These are phyloP conservation scores for Drosophila fulvimacula DNA, from an alignment of 2,888 invertebrate species.

Conservation along the genomic window DNA sequence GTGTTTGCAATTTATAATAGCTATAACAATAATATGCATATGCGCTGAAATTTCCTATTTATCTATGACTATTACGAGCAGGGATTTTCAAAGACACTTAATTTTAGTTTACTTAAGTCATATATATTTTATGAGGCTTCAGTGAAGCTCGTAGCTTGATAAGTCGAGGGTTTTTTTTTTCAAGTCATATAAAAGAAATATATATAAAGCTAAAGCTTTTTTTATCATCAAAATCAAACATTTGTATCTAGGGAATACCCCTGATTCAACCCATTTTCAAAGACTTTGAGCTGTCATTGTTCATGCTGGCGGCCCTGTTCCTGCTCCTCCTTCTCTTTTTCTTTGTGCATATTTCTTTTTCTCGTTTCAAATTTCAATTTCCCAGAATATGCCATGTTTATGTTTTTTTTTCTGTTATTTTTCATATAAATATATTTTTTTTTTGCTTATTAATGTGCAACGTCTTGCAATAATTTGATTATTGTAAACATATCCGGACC, in stretches of 20 bases:
- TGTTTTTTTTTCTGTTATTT: constrained; percentile 3
- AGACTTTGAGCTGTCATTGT: not conserved
- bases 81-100: not conserved
- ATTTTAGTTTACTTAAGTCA: not conserved
- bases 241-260: constrained; percentile 3
- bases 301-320: not conserved
- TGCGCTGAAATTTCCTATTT: not conserved
- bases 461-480: constrained; percentile 74
- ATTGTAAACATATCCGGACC: constrained; percentile 53
- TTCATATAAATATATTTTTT: not conserved
- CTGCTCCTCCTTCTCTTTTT: not conserved
- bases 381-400: constrained; percentile 41
- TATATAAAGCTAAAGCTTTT: not conserved
- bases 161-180: not conserved
- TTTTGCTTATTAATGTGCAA: constrained; percentile 68
- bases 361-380: constrained; percentile 50
- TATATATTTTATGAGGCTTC: not conserved
- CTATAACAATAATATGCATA: not conserved
- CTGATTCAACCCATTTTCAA: not conserved
- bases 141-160: not conserved
- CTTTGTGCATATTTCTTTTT: not conserved
- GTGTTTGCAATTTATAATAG: not conserved
- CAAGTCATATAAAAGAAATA: not conserved
- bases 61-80: not conserved
- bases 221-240: not conserved